These are phyloP conservation scores for Athalia circularis DNA, from an alignment of 2,888 invertebrate genomes.

Conservation along the genomic window DNA sequence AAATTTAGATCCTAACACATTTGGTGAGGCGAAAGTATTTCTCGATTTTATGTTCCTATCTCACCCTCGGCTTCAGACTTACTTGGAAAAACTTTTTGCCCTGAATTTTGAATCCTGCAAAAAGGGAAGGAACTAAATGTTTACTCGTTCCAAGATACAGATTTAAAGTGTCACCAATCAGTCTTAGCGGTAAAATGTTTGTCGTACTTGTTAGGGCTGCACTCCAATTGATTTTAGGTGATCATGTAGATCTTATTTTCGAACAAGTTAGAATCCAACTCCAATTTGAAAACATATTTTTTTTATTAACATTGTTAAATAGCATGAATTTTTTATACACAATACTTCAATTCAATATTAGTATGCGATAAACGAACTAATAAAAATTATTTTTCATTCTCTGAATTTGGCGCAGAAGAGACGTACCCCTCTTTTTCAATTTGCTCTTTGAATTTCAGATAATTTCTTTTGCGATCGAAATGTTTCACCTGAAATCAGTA, in stretches of 20 bases:
- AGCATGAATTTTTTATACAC: conserved; percentile 57
- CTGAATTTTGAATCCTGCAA: conserved; percentile 38
- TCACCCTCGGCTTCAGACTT: conserved; percentile 11
- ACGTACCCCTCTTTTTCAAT: conserved; percentile 91
- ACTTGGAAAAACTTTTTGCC: conserved; percentile 35
- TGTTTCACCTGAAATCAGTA: conserved; percentile 82
- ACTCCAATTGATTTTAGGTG: too few species aligned
- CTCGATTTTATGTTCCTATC: not conserved
- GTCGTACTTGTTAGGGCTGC: too few species aligned
- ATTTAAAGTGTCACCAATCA: not conserved
- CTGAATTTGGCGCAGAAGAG: conserved; percentile 76
- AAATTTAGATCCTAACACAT: not conserved
- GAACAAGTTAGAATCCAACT: conserved; percentile 48
- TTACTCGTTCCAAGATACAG: conserved; percentile 6
- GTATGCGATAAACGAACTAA: conserved; percentile 74
- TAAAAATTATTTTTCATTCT: conserved; percentile 72
- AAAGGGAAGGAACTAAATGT: conserved; percentile 30
- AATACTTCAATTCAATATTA: conserved; percentile 64
- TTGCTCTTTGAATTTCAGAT: conserved; percentile 90
- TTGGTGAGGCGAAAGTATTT: not conserved
- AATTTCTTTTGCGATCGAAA: conserved; percentile 93
- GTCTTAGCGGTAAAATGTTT: conserved; percentile 5
- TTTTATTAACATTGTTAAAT: conserved; percentile 71
- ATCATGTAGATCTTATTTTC: not conserved
- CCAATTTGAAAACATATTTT: conserved; percentile 49